Conservation (phyloP, 2,888 invertebrate genomes). For the Sinelater perroti region DNA sequence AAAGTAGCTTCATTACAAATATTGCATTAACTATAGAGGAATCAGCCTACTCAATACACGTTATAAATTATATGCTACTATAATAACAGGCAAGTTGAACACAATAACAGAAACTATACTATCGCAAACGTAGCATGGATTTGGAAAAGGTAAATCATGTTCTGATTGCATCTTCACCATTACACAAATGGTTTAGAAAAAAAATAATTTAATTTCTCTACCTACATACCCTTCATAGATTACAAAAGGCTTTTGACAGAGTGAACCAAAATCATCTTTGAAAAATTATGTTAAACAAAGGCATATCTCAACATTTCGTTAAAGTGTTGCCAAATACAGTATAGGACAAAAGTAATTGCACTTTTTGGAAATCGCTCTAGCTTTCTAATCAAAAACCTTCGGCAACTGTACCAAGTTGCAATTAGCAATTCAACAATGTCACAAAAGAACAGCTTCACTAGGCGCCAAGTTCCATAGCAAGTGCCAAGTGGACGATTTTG, state of each 20-base stretch:
- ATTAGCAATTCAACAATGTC: too few relatives aligned
- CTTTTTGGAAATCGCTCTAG: too few relatives aligned
- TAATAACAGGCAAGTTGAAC: not conserved
- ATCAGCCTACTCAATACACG: not conserved
- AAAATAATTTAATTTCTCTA: not conserved
- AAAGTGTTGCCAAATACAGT: too few relatives aligned
- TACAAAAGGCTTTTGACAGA: conserved; percentile 9
- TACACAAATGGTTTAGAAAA: conserved; percentile 2
- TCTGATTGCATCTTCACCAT: conserved; percentile 4
- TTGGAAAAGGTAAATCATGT: not conserved
- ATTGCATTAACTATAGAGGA: not conserved
- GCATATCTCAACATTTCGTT: too few relatives aligned
- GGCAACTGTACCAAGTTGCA: too few relatives aligned
- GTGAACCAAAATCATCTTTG: too few relatives aligned
- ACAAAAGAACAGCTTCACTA: too few relatives aligned
- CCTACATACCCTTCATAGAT: conserved; percentile 1
- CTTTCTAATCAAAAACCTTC: too few relatives aligned
- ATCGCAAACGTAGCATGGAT: not conserved
- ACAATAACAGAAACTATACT: conserved; percentile 6
- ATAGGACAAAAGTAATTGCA: too few relatives aligned
- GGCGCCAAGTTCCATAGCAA: too few relatives aligned
- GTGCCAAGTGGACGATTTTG: too few relatives aligned
- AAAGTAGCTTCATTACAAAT: not conserved
- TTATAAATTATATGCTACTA: conserved; percentile 5
- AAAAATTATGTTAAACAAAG: too few relatives aligned